Percentiles rank a stretch among this genome's conserved stretches.
phyloP scores from a whole-genome alignment of 2,113 vertebrate genomes.

The Odontesthes bonariensis region DNA sequence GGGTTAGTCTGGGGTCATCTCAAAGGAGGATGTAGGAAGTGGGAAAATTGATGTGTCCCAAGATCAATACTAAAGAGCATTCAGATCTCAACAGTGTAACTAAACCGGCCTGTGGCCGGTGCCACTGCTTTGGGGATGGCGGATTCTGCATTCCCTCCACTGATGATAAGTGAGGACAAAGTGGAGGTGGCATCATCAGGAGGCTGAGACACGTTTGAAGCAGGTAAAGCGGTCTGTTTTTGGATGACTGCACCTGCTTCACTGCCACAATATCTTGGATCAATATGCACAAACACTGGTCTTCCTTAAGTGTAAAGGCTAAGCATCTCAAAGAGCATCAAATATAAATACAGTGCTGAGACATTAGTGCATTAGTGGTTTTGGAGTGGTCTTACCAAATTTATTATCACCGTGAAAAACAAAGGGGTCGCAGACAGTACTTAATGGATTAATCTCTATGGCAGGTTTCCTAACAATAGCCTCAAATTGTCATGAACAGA shows the following conservation, averaged over 20 bases:
- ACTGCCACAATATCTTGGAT: constrained; percentile 48
- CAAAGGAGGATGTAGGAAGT: constrained; percentile 77
- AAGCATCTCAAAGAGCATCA: constrained; percentile 57
- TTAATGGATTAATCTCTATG: constrained; percentile 29
- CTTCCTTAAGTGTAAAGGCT: constrained; percentile 57
- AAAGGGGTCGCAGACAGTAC: neutral
- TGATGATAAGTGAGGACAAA: constrained; percentile 13
- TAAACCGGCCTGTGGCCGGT: constrained; percentile 53
- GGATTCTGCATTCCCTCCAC: constrained; percentile 29
- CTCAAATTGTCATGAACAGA: constrained; percentile 8
- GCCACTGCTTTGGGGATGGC: constrained; percentile 33
- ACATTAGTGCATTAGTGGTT: constrained; percentile 69
- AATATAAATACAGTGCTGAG: constrained; percentile 46
- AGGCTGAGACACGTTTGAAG: neutral
- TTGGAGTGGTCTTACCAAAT: constrained; percentile 58
- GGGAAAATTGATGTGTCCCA: constrained; percentile 69
- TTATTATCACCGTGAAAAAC: constrained; percentile 39
- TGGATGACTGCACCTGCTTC: constrained; percentile 22
- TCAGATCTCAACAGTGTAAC: constrained; percentile 69
- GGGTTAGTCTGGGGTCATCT: constrained; percentile 39
- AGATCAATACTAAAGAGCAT: constrained; percentile 75
- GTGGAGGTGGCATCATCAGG: constrained; percentile 7
- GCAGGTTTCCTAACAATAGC: constrained; percentile 11
- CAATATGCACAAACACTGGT: constrained; percentile 66
- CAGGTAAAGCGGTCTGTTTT: neutral